Percentiles rank a stretch among this genome's conserved stretches.
Evolutionary conservation across 2,113 vertebrate genomes (phyloP).

Genomic region (Pangasianodon hypophthalmus): DNA sequence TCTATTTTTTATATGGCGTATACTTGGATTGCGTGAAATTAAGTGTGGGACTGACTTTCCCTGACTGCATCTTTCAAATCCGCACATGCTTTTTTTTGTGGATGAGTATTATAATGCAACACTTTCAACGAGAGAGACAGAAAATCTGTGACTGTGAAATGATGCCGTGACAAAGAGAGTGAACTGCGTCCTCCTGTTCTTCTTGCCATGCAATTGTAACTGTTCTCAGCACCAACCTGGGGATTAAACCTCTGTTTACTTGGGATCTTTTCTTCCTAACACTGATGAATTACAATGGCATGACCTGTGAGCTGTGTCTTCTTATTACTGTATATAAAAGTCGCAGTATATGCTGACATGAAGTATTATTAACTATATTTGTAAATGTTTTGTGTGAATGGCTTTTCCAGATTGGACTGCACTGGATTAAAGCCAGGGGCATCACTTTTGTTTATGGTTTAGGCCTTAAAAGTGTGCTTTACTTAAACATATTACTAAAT

Average conservation of each 20-base stretch:
- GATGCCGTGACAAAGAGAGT: neutral
- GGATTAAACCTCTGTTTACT: neutral
- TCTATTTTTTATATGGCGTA: neutral
- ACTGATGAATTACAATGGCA: neutral
- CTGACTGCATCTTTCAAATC: neutral
- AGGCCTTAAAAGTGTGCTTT: conserved; percentile 6
- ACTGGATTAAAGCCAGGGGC: neutral
- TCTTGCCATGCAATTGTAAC: neutral
- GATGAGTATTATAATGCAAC: conserved; percentile 9
- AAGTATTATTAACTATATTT: conserved; percentile 46
- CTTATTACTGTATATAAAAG: conserved; percentile 8
- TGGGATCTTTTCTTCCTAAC: neutral
- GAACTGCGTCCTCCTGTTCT: neutral
- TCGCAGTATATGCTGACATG: conserved; percentile 33
- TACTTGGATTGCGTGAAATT: conserved; percentile 3
- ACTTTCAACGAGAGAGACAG: neutral
- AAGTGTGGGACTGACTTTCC: neutral
- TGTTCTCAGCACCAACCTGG: neutral
- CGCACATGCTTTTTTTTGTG: conserved; percentile 5
- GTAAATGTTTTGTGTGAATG: neutral
- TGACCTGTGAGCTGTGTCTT: conserved; percentile 15
- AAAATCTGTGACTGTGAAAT: conserved; percentile 25
- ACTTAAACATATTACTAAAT: neutral
- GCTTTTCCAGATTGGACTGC: neutral
- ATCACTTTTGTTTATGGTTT: conserved; percentile 15